A percentile compares a stretch with the other conserved stretches of the same genome.
Conservation (phyloP, 2,797 vertebrate species). For the Pseudochirops cupreus region DNA sequence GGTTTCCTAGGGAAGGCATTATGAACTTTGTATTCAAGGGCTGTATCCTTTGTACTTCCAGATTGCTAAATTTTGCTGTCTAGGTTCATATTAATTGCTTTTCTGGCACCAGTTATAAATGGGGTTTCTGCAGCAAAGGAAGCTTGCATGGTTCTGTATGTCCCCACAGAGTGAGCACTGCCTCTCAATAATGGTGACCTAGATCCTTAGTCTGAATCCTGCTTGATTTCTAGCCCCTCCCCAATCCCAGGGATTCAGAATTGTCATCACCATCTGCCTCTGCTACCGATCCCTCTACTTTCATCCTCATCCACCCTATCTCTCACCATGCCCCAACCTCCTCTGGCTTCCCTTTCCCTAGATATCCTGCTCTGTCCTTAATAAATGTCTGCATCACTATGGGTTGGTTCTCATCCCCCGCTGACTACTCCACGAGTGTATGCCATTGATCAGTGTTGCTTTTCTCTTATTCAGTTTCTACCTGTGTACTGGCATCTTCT, state of each 20-base stretch:
- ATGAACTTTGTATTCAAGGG: background rate
- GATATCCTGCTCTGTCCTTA: background rate
- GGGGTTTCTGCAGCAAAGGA: conserved; percentile 7
- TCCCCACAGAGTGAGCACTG: background rate
- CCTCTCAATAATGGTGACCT: background rate
- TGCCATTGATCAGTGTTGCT: background rate
- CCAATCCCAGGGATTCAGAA: background rate
- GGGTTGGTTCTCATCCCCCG: background rate
- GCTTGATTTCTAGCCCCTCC: background rate
- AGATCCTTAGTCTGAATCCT: background rate
- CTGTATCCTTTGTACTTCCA: background rate
- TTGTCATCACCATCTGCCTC: background rate
- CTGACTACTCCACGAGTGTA: background rate
- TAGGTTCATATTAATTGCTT: background rate
- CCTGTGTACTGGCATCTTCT: background rate
- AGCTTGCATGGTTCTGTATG: background rate
- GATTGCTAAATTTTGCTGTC: background rate
- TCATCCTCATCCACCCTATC: background rate
- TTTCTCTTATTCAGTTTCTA: background rate
- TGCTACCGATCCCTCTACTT: background rate
- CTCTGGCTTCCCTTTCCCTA: background rate
- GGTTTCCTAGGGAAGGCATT: background rate
- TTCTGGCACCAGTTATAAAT: conserved; percentile 2
- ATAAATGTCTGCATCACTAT: background rate
- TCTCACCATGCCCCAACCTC: background rate